Conservation (phyloP, 1,140 invertebrate genomes). For the Bombus ignitus region DNA sequence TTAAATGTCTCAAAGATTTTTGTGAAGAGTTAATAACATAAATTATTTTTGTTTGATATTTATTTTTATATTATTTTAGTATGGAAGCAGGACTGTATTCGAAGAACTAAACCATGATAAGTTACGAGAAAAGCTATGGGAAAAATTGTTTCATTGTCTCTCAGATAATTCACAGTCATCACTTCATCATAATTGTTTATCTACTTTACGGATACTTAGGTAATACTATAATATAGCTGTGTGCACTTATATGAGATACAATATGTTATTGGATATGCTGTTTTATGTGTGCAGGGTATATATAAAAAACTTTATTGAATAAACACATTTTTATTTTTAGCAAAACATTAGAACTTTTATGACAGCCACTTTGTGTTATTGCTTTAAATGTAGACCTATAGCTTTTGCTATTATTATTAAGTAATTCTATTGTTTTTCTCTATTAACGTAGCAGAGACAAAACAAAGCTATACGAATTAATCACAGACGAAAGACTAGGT, state of each 20-base stretch:
- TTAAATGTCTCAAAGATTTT: background rate
- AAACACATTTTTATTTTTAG: conserved; percentile 28
- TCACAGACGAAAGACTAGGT: conserved; percentile 87
- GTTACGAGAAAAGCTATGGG: conserved; percentile 83
- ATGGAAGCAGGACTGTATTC: conserved; percentile 81
- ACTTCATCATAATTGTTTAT: conserved; percentile 81
- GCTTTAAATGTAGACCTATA: conserved; percentile 3
- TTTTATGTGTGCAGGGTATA: background rate
- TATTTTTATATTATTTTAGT: conserved; percentile 71
- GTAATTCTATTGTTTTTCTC: conserved; percentile 24
- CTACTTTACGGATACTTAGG: conserved; percentile 84
- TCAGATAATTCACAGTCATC: conserved; percentile 74
- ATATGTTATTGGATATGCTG: conserved; percentile 57
- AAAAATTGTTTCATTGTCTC: conserved; percentile 82
- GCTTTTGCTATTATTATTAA: background rate
- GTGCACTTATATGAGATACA: background rate
- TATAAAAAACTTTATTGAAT: background rate
- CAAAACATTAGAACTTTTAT: conserved; percentile 13
- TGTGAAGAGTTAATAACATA: background rate
- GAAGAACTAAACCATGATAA: conserved; percentile 81
- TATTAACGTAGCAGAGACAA: conserved; percentile 87
- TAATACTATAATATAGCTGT: conserved; percentile 64
- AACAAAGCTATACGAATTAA: conserved; percentile 86
- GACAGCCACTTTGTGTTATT: conserved; percentile 2
- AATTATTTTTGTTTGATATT: conserved; percentile 1